A percentile compares a stretch with the other conserved stretches of the same genome.
Conservation (phyloP, 2,797 vertebrate species). For the Cichlasoma orientale region DNA sequence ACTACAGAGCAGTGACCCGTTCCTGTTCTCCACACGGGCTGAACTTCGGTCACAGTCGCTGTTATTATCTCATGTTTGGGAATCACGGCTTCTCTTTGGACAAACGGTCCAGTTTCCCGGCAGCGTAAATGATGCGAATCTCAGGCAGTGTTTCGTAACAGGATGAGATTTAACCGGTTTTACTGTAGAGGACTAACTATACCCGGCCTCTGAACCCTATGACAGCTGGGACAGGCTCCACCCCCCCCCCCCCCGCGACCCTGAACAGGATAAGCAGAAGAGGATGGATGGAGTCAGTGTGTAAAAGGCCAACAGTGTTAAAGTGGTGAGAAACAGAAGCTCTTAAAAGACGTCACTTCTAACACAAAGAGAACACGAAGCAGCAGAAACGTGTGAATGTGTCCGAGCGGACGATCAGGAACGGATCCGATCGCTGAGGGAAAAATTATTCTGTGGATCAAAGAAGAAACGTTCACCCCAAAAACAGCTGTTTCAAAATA, state of each 20-base stretch:
- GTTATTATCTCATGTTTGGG: not conserved
- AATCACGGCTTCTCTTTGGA: not conserved
- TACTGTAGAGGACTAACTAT: not conserved
- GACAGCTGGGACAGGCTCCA: too few relatives aligned
- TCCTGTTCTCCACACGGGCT: too few relatives aligned
- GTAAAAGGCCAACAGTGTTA: not conserved
- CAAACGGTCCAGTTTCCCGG: not conserved
- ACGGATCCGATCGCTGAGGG: not conserved
- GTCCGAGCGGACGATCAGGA: not conserved
- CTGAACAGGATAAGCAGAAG: too few relatives aligned
- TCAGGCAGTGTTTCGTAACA: not conserved
- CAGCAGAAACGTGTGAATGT: not conserved
- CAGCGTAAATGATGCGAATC: not conserved
- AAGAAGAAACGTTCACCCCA: not conserved
- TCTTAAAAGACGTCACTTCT: not conserved
- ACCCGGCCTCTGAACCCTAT: too few relatives aligned
- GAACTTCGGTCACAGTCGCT: not conserved
- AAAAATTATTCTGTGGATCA: not conserved
- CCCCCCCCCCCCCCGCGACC: too few relatives aligned
- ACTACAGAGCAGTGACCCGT: too few relatives aligned
- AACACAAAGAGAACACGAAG: not conserved
- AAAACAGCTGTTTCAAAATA: slow-evolving; percentile 7
- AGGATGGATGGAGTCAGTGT: too few relatives aligned
- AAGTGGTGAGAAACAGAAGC: not conserved
- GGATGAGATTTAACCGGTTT: not conserved